A percentile compares a stretch with the other conserved stretches of the same genome.
Evolutionary conservation across 2,113 vertebrate genomes (phyloP).

Genomic region (Acrocephalus kingi): DNA sequence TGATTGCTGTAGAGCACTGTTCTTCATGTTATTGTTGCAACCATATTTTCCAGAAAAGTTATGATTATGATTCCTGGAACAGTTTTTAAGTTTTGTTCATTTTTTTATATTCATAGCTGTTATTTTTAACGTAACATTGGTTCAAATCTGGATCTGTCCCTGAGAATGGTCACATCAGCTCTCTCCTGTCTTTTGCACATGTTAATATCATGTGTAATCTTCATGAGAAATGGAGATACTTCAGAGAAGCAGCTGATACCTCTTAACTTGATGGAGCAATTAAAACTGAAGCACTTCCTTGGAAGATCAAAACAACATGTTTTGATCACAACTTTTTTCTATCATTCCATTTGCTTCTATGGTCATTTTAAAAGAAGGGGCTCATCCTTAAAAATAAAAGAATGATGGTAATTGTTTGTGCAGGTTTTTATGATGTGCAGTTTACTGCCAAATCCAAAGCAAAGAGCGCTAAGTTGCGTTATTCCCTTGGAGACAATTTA

Average conservation of each 20-base stretch:
- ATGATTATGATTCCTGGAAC: neutral
- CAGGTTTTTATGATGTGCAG: neutral
- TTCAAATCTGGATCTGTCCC: neutral
- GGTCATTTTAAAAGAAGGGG: neutral
- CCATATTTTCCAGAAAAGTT: neutral
- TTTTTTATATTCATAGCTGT: neutral
- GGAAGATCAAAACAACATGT: slow-evolving; percentile 15
- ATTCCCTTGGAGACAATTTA: neutral
- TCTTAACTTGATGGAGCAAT: slow-evolving; percentile 41
- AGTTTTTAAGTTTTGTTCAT: neutral
- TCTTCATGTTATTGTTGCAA: neutral
- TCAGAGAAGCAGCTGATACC: slow-evolving; percentile 30
- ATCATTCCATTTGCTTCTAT: neutral
- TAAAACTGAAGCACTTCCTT: slow-evolving; percentile 25
- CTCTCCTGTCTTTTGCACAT: neutral
- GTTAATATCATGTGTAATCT: neutral
- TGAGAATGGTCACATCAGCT: neutral
- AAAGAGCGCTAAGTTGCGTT: neutral
- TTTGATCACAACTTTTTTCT: slow-evolving; percentile 26
- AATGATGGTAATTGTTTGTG: neutral
- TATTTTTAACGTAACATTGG: neutral
- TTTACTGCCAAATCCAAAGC: neutral
- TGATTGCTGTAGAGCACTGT: neutral
- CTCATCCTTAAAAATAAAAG: neutral
- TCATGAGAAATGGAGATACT: slow-evolving; percentile 5